phyloP scores from a whole-genome alignment of 1,140 invertebrate genomes.

The Atta colombica region DNA sequence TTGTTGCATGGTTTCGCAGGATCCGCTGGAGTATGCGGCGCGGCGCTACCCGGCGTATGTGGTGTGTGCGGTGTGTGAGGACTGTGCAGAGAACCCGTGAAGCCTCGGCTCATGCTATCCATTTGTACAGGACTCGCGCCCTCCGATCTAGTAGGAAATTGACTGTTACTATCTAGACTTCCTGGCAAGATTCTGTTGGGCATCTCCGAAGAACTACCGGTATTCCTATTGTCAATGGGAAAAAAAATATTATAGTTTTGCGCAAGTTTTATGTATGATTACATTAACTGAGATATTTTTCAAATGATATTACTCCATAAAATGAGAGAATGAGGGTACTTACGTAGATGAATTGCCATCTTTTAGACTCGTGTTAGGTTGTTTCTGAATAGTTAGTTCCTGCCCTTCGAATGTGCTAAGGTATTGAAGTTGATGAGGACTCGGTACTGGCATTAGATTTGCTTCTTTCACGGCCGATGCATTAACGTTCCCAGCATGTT shows the following conservation, averaged over 20 bases:
- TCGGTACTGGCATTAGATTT: conserved; percentile 98
- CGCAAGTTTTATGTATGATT: background rate
- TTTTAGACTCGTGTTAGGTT: conserved; percentile 96
- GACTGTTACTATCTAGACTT: conserved; percentile 80
- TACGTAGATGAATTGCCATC: conserved; percentile 89
- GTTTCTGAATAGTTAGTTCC: conserved; percentile 98
- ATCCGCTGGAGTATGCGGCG: conserved; percentile 83
- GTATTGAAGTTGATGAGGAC: conserved; percentile 98
- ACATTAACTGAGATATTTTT: background rate
- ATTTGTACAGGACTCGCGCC: conserved; percentile 84
- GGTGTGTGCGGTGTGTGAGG: conserved; percentile 85
- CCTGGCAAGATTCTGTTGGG: conserved; percentile 81
- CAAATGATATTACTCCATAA: background rate
- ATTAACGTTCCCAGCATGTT: conserved; percentile 83
- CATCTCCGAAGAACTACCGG: conserved; percentile 80
- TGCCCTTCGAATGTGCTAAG: conserved; percentile 98
- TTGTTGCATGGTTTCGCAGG: conserved; percentile 79
- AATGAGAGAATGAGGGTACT: conserved; percentile 75
- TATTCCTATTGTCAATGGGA: conserved; percentile 74
- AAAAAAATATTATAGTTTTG: conserved; percentile 3
- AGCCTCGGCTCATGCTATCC: conserved; percentile 83
- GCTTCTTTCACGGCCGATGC: conserved; percentile 91
- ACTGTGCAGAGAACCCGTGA: conserved; percentile 83
- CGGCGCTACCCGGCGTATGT: conserved; percentile 82
- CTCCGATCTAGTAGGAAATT: conserved; percentile 81